Evolutionary conservation across 2,888 invertebrate species (phyloP), one percentile per base, ranked within the genome.

Genomic region (Drosophila greeni): DNA sequence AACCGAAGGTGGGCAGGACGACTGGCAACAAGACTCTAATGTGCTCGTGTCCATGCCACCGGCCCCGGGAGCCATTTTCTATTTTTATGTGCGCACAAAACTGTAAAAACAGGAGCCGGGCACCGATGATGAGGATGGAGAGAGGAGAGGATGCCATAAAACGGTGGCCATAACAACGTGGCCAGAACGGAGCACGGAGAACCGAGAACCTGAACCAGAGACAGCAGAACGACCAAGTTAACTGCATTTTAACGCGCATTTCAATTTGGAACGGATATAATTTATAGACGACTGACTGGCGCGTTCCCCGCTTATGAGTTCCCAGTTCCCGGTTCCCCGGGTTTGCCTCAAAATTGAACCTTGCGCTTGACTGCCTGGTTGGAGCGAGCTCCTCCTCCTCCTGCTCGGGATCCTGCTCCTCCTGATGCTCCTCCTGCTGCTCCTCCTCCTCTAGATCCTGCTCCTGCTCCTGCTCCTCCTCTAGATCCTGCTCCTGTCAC

Each of bases 171-270:
- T 82, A 82, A 79, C 82, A 79, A 76, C 82, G 73, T 67, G 78
- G 73, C 69, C 80, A 73, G 73, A 65, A 68, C 24, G 56, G 61
- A 61, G 51, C 20, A 65, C 34, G 14, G 39, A 40, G 39, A 20
- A 3, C 39, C 20, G 20, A 20, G 20, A 20, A 68, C 40, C 62
- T 16, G 57, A 36, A 73, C 69, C 66, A 60, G 60, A 66, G 73
- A 69, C 69, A 54, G 47, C 55, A 53, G 52, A 62, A 73, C 80
- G 85, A 80, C 82, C 85, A 87, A 85, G 87, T 86, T 86, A 86
- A 86, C 86, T 86, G 86, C 87, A 86, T 86, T 86, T 86, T 86
- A 86, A 86, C 86, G 86, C 87, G 86, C 86, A 76, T 87, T 86
- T 86, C 86, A 86, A 86, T 86, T 86, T 86, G 84, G 86, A 86